Conservation (phyloP, 2,113 vertebrate species). For the Microtus ochrogaster region DNA sequence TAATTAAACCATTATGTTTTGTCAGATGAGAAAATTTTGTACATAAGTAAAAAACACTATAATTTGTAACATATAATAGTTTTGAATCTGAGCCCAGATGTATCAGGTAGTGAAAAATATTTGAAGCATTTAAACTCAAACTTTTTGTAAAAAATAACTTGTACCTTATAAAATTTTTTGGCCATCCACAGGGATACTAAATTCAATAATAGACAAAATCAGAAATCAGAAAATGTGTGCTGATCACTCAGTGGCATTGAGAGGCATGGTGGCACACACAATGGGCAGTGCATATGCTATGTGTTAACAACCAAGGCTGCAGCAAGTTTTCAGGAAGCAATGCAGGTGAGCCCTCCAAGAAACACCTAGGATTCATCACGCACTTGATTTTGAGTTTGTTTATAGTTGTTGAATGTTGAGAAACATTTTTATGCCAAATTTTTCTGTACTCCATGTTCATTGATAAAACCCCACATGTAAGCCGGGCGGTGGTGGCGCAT, state of each 20-base stretch:
- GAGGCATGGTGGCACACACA: not conserved
- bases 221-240: too few species aligned
- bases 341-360: not conserved
- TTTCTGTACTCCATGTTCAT: not conserved
- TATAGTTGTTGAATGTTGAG: not conserved
- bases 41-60: not conserved
- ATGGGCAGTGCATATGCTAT: fast-evolving
- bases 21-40: not conserved
- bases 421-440: too few species aligned
- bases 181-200: too few species aligned
- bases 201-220: too few species aligned
- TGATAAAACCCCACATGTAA: not conserved
- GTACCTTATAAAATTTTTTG: too few species aligned
- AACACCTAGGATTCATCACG: not conserved
- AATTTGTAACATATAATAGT: not conserved
- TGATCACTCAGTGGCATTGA: too few species aligned
- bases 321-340: not conserved
- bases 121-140: too few species aligned
- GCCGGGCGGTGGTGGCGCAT: too few species aligned
- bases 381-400: not conserved
- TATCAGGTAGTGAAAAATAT: too few species aligned
- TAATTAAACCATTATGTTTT: not conserved
- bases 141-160: too few species aligned
- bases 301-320: not conserved
- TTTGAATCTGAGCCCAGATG: not conserved